A percentile compares a stretch with the other conserved stretches of the same genome.
phyloP scores from a whole-genome alignment of 2,113 vertebrate genomes.

The Brienomyrus brachyistius region DNA sequence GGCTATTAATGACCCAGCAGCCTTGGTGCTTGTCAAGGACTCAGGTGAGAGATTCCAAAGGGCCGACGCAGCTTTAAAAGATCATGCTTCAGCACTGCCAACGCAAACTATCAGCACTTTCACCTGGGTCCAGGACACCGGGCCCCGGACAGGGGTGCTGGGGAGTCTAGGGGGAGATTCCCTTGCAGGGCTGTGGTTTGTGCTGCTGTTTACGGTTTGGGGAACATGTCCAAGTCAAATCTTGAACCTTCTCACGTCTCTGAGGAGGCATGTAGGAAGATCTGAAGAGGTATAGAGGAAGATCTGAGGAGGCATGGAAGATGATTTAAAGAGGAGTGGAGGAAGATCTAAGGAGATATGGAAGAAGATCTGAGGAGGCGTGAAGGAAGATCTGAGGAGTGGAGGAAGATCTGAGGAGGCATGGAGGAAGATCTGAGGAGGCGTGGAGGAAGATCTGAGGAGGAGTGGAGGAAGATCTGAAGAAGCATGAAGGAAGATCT shows the following conservation, averaged over 20 bases:
- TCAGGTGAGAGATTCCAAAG: slow-evolving; percentile 36
- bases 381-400: background rate
- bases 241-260: background rate
- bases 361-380: background rate
- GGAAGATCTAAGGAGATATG: background rate
- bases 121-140: slow-evolving; percentile 20
- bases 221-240: background rate
- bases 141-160: background rate
- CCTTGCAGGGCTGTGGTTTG: background rate
- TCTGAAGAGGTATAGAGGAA: background rate
- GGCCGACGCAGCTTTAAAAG: slow-evolving; percentile 60
- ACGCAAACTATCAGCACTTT: slow-evolving; percentile 58
- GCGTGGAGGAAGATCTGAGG: background rate
- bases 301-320: background rate
- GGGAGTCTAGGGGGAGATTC: background rate
- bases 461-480: background rate
- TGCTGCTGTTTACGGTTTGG: background rate
- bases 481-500: too few species aligned
- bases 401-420: background rate
- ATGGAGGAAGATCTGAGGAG: background rate
- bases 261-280: background rate
- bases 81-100: slow-evolving; percentile 58
- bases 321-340: background rate
- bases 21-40: slow-evolving; percentile 17
- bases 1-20: slow-evolving; percentile 7